Evolutionary conservation across 2,113 vertebrate genomes (phyloP).

Genomic region (Sciurus niger): DNA sequence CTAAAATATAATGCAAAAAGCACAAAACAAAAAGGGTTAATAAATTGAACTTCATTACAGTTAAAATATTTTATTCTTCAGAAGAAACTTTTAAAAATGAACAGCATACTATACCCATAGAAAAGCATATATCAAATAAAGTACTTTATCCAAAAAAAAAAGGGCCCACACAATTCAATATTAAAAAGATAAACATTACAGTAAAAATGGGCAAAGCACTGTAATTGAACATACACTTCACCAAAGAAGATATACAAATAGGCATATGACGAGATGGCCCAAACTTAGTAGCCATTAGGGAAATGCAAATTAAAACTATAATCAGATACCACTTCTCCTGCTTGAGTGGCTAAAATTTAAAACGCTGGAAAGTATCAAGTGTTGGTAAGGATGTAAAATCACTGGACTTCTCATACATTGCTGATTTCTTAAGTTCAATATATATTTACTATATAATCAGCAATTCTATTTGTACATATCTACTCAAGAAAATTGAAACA

Average conservation of each 20-base stretch:
- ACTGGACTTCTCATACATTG: background rate
- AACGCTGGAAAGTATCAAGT: constrained; percentile 24
- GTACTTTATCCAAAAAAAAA: constrained; percentile 31
- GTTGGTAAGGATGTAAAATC: background rate
- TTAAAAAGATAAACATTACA: constrained; percentile 2
- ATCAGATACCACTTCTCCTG: background rate
- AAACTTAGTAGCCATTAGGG: background rate
- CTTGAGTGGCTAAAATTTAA: constrained; percentile 25
- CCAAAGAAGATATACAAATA: background rate
- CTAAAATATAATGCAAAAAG: constrained; percentile 42
- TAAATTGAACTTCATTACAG: constrained; percentile 36
- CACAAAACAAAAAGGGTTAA: background rate
- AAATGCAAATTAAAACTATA: constrained; percentile 54
- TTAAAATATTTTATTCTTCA: constrained; percentile 2
- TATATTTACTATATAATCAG: background rate
- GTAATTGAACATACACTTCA: constrained; percentile 13
- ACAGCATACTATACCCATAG: background rate
- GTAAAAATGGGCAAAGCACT: constrained; percentile 9
- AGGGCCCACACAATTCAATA: background rate
- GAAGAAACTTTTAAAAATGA: constrained; percentile 35
- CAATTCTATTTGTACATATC: constrained; percentile 14
- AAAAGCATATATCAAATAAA: constrained; percentile 12
- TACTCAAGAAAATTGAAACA: constrained; percentile 21
- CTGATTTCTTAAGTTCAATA: constrained; percentile 38
- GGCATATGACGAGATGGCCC: background rate